These are phyloP conservation scores for Pristis pectinata DNA, from an alignment of 2,797 vertebrate genomes.

Conservation along the genomic window DNA sequence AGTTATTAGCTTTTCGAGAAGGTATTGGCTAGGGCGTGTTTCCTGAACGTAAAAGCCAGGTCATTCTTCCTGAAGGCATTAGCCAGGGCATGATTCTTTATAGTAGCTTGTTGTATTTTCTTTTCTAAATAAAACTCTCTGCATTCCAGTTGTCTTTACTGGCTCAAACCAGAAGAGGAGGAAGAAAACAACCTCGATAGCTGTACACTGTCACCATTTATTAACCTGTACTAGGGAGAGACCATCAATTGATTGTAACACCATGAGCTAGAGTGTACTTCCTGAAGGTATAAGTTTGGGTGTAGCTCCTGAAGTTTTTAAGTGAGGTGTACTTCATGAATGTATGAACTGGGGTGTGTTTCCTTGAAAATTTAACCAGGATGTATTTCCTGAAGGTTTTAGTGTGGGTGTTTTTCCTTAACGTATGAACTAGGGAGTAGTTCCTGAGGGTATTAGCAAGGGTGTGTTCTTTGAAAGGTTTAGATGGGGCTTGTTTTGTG, in stretches of 20 bases:
- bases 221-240: not conserved
- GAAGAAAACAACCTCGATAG: too few relatives aligned
- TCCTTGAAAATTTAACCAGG: not conserved
- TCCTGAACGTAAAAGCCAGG: not conserved
- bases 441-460: too few relatives aligned
- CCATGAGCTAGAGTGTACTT: not conserved
- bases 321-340: not conserved
- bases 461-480: too few relatives aligned
- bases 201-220: not conserved
- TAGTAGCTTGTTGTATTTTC: not conserved
- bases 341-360: not conserved
- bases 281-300: not conserved
- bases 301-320: not conserved
- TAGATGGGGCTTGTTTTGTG: too few relatives aligned
- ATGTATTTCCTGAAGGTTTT: too few relatives aligned
- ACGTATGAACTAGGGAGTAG: too few relatives aligned
- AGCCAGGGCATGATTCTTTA: not conserved
- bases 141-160: too few relatives aligned
- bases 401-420: too few relatives aligned
- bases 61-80: not conserved
- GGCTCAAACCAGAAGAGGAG: too few relatives aligned
- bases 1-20: too few relatives aligned
- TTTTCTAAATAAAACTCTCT: too few relatives aligned
- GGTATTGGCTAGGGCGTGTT: not conserved
- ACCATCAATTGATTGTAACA: not conserved